phyloP scores from a whole-genome alignment of 2,113 vertebrate species.

The Mesocricetus auratus region DNA sequence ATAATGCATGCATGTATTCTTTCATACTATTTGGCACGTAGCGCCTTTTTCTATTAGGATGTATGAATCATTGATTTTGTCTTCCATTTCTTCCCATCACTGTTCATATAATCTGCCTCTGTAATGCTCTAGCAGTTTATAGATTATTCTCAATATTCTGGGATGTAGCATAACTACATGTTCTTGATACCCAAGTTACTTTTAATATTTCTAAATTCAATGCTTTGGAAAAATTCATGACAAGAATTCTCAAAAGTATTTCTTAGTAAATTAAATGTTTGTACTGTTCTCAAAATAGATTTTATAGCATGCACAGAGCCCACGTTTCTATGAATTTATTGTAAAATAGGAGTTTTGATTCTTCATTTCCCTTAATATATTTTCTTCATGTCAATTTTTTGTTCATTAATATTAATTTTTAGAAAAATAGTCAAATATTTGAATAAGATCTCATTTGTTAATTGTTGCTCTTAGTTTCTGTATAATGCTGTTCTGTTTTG shows the following conservation, averaged over 20 bases:
- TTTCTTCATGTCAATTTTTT: not conserved
- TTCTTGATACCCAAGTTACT: not conserved
- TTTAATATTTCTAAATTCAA: not conserved
- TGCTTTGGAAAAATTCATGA: not conserved
- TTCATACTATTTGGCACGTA: not conserved
- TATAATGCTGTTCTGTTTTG: not conserved
- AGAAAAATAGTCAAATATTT: not conserved
- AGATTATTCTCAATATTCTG: not conserved
- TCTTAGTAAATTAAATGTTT: conserved; percentile 17
- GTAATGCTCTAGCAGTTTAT: not conserved
- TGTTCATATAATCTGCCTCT: not conserved
- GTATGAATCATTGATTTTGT: not conserved
- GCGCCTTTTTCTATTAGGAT: not conserved
- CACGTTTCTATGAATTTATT: not conserved
- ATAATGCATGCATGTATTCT: not conserved
- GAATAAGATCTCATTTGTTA: not conserved
- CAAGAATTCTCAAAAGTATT: not conserved
- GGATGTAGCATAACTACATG: not conserved
- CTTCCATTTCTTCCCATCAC: not conserved
- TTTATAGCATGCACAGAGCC: not conserved
- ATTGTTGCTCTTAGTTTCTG: not conserved
- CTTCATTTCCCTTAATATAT: not conserved
- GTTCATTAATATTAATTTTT: not conserved
- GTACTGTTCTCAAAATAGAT: not conserved
- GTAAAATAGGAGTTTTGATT: not conserved